Percentiles rank a stretch among this genome's conserved stretches.
Evolutionary conservation across 2,113 vertebrate species (phyloP).

Genomic region (Carassius gibelio): DNA sequence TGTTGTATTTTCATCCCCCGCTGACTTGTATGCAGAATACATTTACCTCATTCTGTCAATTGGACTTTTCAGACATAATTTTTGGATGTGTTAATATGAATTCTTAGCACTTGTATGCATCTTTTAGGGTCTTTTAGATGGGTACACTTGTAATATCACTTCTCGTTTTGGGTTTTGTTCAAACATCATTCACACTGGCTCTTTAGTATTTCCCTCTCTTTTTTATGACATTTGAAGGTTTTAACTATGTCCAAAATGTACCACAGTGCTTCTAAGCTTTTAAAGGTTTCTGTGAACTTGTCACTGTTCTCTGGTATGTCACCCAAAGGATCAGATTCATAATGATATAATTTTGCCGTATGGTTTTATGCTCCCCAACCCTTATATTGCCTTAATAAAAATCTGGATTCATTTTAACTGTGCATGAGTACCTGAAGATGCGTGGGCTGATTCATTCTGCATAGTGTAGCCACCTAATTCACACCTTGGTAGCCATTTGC

Average conservation of each 20-base stretch:
- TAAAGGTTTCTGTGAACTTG: conserved; percentile 5
- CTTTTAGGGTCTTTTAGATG: neutral
- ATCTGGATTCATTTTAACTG: conserved; percentile 17
- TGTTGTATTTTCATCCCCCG: neutral
- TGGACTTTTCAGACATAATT: neutral
- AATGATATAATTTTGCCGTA: neutral
- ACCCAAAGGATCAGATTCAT: neutral
- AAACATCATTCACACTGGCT: neutral
- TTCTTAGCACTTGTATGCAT: too few species aligned
- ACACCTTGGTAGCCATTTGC: neutral
- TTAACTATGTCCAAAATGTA: conserved; percentile 1
- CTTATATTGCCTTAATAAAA: conserved; percentile 50
- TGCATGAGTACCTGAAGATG: neutral
- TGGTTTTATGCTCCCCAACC: conserved; percentile 16
- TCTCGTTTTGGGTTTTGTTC: neutral
- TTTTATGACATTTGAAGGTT: conserved; percentile 29
- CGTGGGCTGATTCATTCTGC: neutral
- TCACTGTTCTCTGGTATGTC: neutral
- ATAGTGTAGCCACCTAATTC: neutral
- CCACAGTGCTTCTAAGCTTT: neutral
- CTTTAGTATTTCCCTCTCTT: neutral
- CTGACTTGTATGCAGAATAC: conserved; percentile 43
- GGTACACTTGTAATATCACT: neutral
- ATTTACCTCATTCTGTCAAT: neutral
- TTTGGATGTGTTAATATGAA: neutral